Evolutionary conservation across 2,888 invertebrate species (phyloP), one percentile per base, ranked within the genome.

Genomic region (Catocala nupta): DNA sequence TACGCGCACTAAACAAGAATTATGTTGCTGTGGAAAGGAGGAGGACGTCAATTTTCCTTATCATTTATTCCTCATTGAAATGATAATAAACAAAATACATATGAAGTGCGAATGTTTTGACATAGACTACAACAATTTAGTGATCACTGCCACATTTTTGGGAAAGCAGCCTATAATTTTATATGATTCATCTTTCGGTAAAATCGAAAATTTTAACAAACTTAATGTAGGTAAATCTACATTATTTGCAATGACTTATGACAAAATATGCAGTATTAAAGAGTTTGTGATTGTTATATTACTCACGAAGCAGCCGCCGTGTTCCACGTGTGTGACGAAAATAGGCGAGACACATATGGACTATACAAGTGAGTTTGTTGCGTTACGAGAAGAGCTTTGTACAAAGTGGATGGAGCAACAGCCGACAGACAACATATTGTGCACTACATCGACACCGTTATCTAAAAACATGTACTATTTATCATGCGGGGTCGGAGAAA

Each of bases 41-140:
- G 86, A 88, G 68, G 87, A 90, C 43, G 81, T 86, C 0, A 87
- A 88, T 73, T 92, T 91, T 69, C 93, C 93, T 1, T 93, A 93
- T 73, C 93, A 93, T 62, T 80, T 94, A 33, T 94, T 94, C 72
- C 80, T 94, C 25, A 85, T 93, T 42, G 93, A 94, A 86, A 79
- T 94, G 44, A 88, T 94, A 45, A 82, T 94, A 44, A 94, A 93
- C 75, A 93, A 90, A 83, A 93, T 94, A 62, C 87, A 91, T 65
- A 93, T 93, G 93, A 94, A 93, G 67, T 94, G 93, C 71, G 93
- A 94, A 71, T 93, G 93, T 77, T 93, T 93, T 67, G 90, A 93
- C 65, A 78, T 93, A 47, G 90, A 91, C 75, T 88, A 81, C 61
- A 91, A 91, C 64, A 93, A 93, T 77, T 83, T 94, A 56, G 88